A percentile compares a stretch with the other conserved stretches of the same genome.
Evolutionary conservation across 2,113 vertebrate genomes (phyloP).

Genomic region (Planiliza haematocheilus): DNA sequence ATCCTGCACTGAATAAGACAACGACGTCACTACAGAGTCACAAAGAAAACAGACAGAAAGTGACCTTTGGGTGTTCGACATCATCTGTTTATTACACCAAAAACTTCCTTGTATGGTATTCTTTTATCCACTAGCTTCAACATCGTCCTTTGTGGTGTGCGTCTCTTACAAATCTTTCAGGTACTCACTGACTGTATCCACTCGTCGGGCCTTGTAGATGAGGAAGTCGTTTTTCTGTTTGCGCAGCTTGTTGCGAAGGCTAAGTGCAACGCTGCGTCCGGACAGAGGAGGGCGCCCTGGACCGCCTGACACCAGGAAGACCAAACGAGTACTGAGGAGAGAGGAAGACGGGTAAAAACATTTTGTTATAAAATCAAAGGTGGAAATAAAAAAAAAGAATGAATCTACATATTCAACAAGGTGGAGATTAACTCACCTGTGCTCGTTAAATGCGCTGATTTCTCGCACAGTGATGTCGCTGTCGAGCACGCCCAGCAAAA

Average conservation of each 20-base stretch:
- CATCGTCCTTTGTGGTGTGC: background rate
- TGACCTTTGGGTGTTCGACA: too few relatives aligned
- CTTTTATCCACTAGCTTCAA: too few relatives aligned
- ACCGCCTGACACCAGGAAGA: slow-evolving; percentile 94
- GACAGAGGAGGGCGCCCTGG: slow-evolving; percentile 91
- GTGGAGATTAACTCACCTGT: slow-evolving; percentile 83
- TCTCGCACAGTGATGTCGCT: slow-evolving; percentile 95
- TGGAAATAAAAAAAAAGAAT: background rate
- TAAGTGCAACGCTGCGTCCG: slow-evolving; percentile 89
- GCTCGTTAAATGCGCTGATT: slow-evolving; percentile 93
- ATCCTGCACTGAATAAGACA: too few relatives aligned
- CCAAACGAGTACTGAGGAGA: slow-evolving; percentile 90
- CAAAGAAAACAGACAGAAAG: too few relatives aligned
- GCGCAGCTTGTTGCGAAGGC: slow-evolving; percentile 89
- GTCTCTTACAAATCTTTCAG: background rate
- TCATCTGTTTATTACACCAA: too few relatives aligned
- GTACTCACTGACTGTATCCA: slow-evolving; percentile 95
- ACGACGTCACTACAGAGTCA: background rate
- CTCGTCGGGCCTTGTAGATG: slow-evolving; percentile 89
- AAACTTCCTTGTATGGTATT: too few relatives aligned
- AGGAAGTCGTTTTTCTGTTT: slow-evolving; percentile 97
- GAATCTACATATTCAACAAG: too few relatives aligned
- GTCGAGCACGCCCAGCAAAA: slow-evolving; percentile 94
- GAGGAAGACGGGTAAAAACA: too few relatives aligned
- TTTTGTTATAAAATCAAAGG: too few relatives aligned